These are phyloP conservation scores for Himalopsyche tibetana DNA, from an alignment of 2,888 invertebrate genomes.

Conservation along the genomic window DNA sequence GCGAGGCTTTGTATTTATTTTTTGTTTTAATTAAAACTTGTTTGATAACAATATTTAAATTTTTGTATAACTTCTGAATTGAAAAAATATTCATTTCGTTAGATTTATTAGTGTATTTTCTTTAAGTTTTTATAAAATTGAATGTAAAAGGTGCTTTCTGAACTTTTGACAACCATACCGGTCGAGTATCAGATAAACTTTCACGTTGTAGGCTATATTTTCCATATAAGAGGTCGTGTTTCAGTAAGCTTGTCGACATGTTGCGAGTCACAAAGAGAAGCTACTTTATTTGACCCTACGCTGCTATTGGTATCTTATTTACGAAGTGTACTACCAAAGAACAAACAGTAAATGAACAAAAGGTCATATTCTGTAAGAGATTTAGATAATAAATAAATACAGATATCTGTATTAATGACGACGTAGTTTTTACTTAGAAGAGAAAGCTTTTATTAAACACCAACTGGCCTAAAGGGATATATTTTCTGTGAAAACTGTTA, in stretches of 20 bases:
- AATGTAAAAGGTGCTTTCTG: not conserved
- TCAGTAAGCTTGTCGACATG: slow-evolving; percentile 5
- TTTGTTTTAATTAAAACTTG: too few species aligned
- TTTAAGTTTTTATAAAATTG: not conserved
- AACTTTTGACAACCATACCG: not conserved
- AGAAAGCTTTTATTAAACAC: too few species aligned
- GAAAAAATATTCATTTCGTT: too few species aligned
- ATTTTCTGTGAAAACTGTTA: too few species aligned
- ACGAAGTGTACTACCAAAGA: not conserved
- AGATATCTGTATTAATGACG: not conserved
- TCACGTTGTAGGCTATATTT: slow-evolving; percentile 7
- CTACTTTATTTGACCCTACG: slow-evolving; percentile 22
- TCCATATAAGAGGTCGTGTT: slow-evolving; percentile 7
- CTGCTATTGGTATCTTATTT: not conserved
- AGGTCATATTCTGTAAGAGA: not conserved
- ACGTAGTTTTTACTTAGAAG: not conserved
- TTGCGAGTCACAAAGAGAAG: slow-evolving; percentile 6
- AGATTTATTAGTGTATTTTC: not conserved
- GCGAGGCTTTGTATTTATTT: too few species aligned
- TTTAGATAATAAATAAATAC: not conserved
- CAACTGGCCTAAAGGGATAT: too few species aligned
- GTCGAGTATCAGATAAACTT: slow-evolving; percentile 14
- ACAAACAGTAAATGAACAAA: not conserved
- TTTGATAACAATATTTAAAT: too few species aligned
- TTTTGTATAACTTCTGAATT: too few species aligned